phyloP scores from a whole-genome alignment of 1,140 invertebrate genomes.

The Phymorhynchus buccinoides region DNA sequence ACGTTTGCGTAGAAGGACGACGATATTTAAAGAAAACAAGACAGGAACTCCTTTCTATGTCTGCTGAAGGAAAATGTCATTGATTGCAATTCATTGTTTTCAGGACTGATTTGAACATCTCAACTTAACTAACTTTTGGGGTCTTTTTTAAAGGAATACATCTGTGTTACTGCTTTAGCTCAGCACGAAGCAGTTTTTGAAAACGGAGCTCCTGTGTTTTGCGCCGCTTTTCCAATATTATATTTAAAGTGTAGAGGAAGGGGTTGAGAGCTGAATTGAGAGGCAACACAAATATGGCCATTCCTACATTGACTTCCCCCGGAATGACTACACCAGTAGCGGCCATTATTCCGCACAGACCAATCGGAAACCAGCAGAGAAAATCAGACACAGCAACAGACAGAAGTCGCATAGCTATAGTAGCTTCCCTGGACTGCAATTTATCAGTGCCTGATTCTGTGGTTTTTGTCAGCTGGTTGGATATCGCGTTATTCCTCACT shows the following conservation, averaged over 20 bases:
- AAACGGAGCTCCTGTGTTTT: background rate
- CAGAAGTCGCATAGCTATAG: background rate
- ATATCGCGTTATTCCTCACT: background rate
- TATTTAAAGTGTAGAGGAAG: background rate
- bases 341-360: background rate
- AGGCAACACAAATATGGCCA: background rate
- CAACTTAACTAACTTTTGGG: too few relatives aligned
- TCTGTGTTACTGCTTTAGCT: background rate
- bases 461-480: background rate
- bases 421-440: background rate
- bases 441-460: background rate
- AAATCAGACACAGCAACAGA: slow-evolving; percentile 5
- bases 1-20: too few relatives aligned
- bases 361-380: slow-evolving; percentile 11
- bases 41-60: too few relatives aligned
- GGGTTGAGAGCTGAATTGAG: slow-evolving; percentile 5
- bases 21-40: too few relatives aligned
- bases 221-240: background rate
- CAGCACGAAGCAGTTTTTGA: background rate
- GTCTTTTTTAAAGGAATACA: too few relatives aligned
- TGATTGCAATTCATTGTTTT: too few relatives aligned
- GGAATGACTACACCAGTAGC: background rate
- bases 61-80: too few relatives aligned
- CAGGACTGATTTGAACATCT: too few relatives aligned
- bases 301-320: background rate